Evolutionary conservation across 2,797 vertebrate species (phyloP).

Genomic region (Cyprinodon diabolis): DNA sequence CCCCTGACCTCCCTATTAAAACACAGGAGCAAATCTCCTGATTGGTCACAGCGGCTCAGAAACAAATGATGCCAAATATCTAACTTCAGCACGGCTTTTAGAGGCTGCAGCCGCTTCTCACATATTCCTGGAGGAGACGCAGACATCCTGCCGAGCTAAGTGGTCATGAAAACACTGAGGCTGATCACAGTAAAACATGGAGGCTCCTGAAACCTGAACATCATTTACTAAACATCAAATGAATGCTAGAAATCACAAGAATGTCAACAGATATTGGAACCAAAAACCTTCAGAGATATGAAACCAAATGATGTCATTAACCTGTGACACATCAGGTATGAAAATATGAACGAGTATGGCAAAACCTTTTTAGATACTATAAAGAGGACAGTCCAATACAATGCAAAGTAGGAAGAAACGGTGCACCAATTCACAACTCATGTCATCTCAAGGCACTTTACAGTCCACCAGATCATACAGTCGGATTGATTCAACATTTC

Average conservation of each 20-base stretch:
- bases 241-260: background rate
- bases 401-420: too few relatives aligned
- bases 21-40: conserved; percentile 74
- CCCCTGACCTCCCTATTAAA: conserved; percentile 74
- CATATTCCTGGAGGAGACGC: conserved; percentile 41
- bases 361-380: background rate
- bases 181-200: background rate
- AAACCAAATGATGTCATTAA: background rate
- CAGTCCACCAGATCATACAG: too few relatives aligned
- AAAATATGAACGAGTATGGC: background rate
- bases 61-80: conserved; percentile 75
- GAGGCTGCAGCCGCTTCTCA: conserved; percentile 26
- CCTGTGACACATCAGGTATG: background rate
- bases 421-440: too few relatives aligned
- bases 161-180: background rate
- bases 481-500: too few relatives aligned
- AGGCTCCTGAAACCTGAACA: background rate
- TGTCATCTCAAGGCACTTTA: too few relatives aligned
- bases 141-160: conserved; percentile 1
- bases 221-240: background rate
- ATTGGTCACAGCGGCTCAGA: conserved; percentile 76
- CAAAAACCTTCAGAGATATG: background rate
- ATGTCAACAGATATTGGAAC: background rate
- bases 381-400: background rate
- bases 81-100: conserved; percentile 62